A percentile compares a stretch with the other conserved stretches of the same genome.
These are phyloP conservation scores for Enoplosus armatus DNA, from an alignment of 2,797 vertebrate genomes.

Conservation along the genomic window DNA sequence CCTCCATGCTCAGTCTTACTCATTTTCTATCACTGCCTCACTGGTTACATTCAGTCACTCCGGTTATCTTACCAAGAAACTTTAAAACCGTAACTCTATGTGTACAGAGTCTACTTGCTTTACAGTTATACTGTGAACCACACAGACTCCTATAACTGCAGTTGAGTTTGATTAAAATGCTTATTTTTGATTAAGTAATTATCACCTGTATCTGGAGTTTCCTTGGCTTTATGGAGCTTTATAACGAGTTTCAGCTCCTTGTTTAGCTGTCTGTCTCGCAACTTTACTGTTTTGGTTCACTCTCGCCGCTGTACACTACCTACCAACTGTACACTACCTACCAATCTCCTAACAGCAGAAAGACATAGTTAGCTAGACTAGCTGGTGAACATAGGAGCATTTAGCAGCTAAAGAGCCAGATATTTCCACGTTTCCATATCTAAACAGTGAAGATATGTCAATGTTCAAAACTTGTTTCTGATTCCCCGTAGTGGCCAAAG, in stretches of 20 bases:
- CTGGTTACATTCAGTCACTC: conserved; percentile 9
- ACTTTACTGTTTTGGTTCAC: no score
- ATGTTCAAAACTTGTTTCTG: no score
- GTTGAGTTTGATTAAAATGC: background rate
- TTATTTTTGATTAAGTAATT: background rate
- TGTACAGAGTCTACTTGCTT: background rate
- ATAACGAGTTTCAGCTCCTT: no score
- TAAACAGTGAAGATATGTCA: no score
- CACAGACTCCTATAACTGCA: background rate
- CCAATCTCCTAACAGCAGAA: background rate
- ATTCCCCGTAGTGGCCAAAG: no score
- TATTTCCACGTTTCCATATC: no score
- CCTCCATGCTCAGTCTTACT: conserved; percentile 33
- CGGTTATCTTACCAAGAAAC: background rate
- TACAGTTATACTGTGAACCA: background rate
- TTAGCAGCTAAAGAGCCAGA: background rate
- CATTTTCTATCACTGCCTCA: conserved; percentile 24
- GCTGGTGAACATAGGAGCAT: background rate
- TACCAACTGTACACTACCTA: background rate
- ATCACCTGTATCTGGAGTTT: no score
- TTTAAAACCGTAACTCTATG: background rate
- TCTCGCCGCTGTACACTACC: no score
- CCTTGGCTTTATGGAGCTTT: no score
- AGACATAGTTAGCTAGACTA: background rate
- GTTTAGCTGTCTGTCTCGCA: no score